These are phyloP conservation scores for Leptobrachium leishanense DNA, from an alignment of 2,113 vertebrate species.

Conservation along the genomic window DNA sequence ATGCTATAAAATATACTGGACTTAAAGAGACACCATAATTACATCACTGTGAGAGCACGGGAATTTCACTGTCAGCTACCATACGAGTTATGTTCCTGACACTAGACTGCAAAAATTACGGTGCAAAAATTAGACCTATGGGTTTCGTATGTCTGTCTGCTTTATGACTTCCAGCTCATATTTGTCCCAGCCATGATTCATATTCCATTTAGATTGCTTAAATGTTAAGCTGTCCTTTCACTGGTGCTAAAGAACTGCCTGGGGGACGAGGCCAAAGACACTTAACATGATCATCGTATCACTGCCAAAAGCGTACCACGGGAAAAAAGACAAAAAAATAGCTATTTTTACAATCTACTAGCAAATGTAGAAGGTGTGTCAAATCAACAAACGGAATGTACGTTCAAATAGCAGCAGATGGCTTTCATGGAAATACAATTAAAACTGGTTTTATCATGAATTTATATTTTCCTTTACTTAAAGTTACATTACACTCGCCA, in stretches of 20 bases:
- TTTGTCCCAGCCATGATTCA: conserved; percentile 12
- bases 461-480: too few relatives aligned
- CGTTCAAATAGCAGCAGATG: too few relatives aligned
- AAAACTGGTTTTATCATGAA: too few relatives aligned
- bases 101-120: conserved; percentile 14
- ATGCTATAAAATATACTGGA: conserved; percentile 25
- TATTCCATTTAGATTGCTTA: neutral
- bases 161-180: conserved; percentile 29
- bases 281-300: too few relatives aligned
- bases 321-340: too few relatives aligned
- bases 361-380: too few relatives aligned
- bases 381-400: too few relatives aligned
- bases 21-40: conserved; percentile 38
- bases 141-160: conserved; percentile 35
- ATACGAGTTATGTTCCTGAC: conserved; percentile 24
- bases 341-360: too few relatives aligned
- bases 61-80: conserved; percentile 30
- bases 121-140: conserved; percentile 23
- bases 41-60: conserved; percentile 16
- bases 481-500: too few relatives aligned
- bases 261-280: neutral
- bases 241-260: neutral
- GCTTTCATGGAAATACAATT: too few relatives aligned
- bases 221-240: neutral
- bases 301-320: too few relatives aligned